These are phyloP conservation scores for Pachliopta kotzebuea DNA, from an alignment of 2,888 invertebrate genomes.

Conservation along the genomic window DNA sequence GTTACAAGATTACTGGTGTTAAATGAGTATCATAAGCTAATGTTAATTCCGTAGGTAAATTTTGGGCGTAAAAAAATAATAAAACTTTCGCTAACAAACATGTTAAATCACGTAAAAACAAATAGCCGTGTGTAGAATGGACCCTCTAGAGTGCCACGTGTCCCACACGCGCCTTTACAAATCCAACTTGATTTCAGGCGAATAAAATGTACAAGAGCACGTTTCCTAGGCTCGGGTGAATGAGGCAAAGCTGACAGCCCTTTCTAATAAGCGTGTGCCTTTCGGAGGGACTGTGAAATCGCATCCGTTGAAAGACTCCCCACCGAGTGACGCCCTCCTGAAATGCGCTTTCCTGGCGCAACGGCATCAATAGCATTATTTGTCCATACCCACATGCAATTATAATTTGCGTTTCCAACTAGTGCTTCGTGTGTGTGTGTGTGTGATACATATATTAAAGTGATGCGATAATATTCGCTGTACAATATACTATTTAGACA, in stretches of 20 bases:
- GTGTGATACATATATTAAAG: background rate
- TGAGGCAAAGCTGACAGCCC: slow-evolving; percentile 56
- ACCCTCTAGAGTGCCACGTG: slow-evolving; percentile 46
- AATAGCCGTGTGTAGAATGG: slow-evolving; percentile 52
- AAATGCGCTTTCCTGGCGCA: slow-evolving; percentile 12
- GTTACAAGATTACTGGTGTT: background rate
- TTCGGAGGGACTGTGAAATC: slow-evolving; percentile 48
- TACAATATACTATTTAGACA: too few relatives aligned
- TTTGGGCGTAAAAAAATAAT: slow-evolving; percentile 7
- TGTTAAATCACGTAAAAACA: slow-evolving; percentile 74
- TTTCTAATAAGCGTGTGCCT: slow-evolving; percentile 63
- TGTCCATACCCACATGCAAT: slow-evolving; percentile 23
- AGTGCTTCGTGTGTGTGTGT: too few relatives aligned
- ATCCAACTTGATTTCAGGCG: slow-evolving; percentile 45
- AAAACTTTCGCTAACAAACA: slow-evolving; percentile 49
- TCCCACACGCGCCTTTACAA: slow-evolving; percentile 47
- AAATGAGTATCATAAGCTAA: slow-evolving; percentile 1
- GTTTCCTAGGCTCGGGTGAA: slow-evolving; percentile 32
- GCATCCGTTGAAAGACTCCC: slow-evolving; percentile 45
- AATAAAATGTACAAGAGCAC: slow-evolving; percentile 39
- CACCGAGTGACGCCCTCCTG: slow-evolving; percentile 35
- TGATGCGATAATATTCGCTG: background rate
- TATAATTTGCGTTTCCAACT: slow-evolving; percentile 20
- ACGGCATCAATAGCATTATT: slow-evolving; percentile 21
- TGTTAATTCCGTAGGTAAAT: slow-evolving; percentile 8